phyloP scores from a whole-genome alignment of 2,888 invertebrate species.

The Himalopsyche anomala region DNA sequence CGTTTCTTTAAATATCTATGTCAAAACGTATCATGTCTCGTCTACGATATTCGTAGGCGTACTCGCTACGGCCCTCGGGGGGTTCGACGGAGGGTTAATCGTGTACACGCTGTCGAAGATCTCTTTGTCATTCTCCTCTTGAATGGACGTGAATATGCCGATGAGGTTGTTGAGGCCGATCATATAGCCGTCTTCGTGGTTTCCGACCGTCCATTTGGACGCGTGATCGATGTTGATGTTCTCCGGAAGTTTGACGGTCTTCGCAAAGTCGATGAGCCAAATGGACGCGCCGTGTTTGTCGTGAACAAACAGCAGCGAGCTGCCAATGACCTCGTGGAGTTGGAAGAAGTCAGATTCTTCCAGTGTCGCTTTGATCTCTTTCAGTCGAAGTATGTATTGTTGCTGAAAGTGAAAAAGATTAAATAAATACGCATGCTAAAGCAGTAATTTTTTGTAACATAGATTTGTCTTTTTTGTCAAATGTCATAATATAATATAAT shows the following conservation, averaged over 20 bases:
- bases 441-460: background rate
- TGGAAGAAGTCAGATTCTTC: conserved; percentile 93
- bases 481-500: too few relatives aligned
- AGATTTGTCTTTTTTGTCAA: too few relatives aligned
- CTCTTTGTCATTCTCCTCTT: conserved; percentile 71
- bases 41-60: conserved; percentile 48
- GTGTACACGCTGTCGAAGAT: conserved; percentile 33
- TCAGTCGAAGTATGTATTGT: conserved; percentile 89
- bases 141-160: conserved; percentile 85
- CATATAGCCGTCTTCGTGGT: conserved; percentile 97
- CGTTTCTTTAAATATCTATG: background rate
- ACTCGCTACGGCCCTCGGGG: background rate
- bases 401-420: conserved; percentile 77
- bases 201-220: conserved; percentile 93
- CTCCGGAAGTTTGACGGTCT: conserved; percentile 89
- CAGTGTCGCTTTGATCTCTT: conserved; percentile 88
- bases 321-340: conserved; percentile 95
- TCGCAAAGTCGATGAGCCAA: conserved; percentile 99
- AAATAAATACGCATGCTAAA: background rate
- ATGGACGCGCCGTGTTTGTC: conserved; percentile 91
- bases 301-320: conserved; percentile 96
- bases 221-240: conserved; percentile 86
- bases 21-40: conserved; percentile 53
- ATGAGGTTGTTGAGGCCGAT: conserved; percentile 94
- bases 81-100: conserved; percentile 27